Evolutionary conservation across 2,797 vertebrate species (phyloP).

Genomic region (Poliocrania exsul): DNA sequence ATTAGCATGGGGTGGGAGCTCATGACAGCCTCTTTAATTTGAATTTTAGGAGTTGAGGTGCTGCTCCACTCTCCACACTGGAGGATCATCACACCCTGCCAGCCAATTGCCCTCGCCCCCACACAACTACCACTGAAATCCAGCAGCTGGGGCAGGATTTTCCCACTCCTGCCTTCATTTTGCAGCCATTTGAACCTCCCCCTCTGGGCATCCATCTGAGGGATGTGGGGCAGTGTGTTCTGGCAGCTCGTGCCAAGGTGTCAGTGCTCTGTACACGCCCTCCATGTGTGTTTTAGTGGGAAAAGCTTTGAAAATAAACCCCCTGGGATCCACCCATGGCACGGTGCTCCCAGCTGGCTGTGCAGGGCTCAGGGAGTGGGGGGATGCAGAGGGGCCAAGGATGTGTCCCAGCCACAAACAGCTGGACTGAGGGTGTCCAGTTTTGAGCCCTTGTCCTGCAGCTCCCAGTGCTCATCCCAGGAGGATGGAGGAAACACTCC

Average conservation of each 20-base stretch:
- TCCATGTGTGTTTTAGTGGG: accelerated
- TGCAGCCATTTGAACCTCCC: not conserved
- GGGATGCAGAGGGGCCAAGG: not conserved
- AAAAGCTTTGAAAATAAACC: not conserved
- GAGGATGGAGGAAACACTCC: accelerated
- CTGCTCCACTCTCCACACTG: not conserved
- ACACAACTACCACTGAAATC: accelerated
- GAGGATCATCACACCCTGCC: accelerated
- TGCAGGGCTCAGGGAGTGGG: accelerated
- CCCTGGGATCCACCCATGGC: accelerated
- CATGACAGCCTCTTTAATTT: accelerated
- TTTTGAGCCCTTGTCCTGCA: accelerated
- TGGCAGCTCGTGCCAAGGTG: accelerated
- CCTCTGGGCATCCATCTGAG: accelerated
- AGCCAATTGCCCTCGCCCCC: accelerated
- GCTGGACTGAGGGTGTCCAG: not conserved
- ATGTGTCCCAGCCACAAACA: accelerated
- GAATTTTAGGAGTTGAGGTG: not conserved
- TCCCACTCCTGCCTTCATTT: not conserved
- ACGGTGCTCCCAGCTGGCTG: accelerated
- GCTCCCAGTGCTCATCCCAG: accelerated
- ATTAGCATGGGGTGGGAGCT: accelerated
- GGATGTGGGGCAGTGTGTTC: accelerated
- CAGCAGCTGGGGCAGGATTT: not conserved
- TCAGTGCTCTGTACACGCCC: accelerated